Evolutionary conservation across 2,797 vertebrate species (phyloP), one percentile per base, ranked within the genome.

Genomic region (Acanthornis magna): DNA sequence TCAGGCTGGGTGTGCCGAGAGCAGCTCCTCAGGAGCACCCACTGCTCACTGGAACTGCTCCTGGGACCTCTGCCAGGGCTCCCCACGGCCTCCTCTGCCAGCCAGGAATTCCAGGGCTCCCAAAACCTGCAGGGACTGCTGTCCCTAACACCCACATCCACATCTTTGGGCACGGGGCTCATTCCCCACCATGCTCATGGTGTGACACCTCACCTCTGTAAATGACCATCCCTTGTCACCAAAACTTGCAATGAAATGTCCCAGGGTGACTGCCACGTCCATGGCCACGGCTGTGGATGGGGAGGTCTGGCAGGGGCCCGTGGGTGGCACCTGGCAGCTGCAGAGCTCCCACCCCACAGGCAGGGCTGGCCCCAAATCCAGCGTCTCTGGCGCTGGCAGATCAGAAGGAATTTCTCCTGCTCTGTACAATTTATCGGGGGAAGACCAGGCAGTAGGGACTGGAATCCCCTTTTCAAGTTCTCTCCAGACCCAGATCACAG

Each of bases 171-270:
- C 23, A 65, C 7, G 8, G 10, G 23, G 11, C 22, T 67, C 29
- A 45, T 11, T 71, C 50, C 11, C 30, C 25, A 23, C 7, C 0
- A 0, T 0, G 1, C 3, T 73, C 16, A 16, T 1, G 19, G 27
- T 21, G 9, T 1, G 25, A 63, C 26, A 45, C 2, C 10, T 25
- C 63, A 10, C 25, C 3, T 36, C 40, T 30, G 58, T 27, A 47
- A 60, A 63, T 6, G 38, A 29, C 32, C 0, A 0, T 27, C 60
- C 11, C 13, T 16, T 32, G 23, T 3, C 65, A 53, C 4, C 34
- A 54, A 42, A 67, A 42, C 50, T 16, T 23, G 63, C 13, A 68
- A 3, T 6, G 55, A 22, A 30, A 29, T 0, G 2, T 23, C 38
- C 66, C 54, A 54, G 16, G 5, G 36, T 63, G 70, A 8, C 17